Conservation (phyloP, 2,113 vertebrate species). For the Ptilorrhoa leucosticta region DNA sequence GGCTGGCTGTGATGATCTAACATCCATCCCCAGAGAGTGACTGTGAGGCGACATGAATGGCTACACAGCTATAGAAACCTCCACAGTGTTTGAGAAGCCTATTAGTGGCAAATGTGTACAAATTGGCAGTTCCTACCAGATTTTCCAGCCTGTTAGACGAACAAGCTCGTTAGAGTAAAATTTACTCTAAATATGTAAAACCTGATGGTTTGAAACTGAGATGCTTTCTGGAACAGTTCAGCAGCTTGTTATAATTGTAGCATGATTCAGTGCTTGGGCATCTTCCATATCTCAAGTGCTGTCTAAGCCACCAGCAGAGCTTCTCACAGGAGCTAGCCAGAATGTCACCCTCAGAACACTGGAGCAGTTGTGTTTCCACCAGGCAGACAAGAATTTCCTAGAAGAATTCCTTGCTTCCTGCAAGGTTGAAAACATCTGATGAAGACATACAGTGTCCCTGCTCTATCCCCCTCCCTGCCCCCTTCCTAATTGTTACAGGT, state of each 20-base stretch:
- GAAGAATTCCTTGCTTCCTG: not conserved
- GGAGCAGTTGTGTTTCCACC: not conserved
- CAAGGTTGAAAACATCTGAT: not conserved
- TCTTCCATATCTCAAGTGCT: not conserved
- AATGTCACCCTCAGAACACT: not conserved
- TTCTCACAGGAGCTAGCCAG: not conserved
- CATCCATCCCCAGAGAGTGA: not conserved
- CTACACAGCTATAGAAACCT: not conserved
- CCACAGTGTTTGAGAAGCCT: not conserved
- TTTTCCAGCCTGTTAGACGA: constrained; percentile 6
- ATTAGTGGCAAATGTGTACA: constrained; percentile 8
- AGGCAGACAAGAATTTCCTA: not conserved
- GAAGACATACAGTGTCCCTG: not conserved
- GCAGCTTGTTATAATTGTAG: not conserved
- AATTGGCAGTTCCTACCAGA: not conserved
- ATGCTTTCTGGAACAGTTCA: constrained; percentile 16
- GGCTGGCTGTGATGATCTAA: not conserved
- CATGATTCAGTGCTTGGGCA: constrained; percentile 9
- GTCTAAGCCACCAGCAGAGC: not conserved
- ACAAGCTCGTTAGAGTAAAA: not conserved
- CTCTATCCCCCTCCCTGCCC: not conserved
- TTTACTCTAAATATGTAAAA: constrained; percentile 43
- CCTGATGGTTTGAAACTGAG: constrained; percentile 6
- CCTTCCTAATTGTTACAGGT: not conserved
- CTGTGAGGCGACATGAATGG: not conserved